These are phyloP conservation scores for Micrasema longulum DNA, from an alignment of 1,140 invertebrate species.

Conservation along the genomic window DNA sequence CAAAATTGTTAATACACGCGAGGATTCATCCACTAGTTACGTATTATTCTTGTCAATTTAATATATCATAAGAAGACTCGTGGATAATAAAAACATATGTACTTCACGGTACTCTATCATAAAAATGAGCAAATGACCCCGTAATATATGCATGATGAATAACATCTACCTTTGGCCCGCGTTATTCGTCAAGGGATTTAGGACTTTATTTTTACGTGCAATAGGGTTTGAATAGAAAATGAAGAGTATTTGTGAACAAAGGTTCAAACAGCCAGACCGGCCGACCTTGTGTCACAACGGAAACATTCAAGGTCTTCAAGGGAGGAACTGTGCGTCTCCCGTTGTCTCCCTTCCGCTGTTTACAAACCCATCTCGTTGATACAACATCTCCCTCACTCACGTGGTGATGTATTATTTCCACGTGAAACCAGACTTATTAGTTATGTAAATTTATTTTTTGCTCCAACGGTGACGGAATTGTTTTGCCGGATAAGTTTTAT, in stretches of 20 bases:
- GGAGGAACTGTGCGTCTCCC: slow-evolving; percentile 35
- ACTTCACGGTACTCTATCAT: slow-evolving; percentile 5
- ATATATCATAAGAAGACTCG: too few relatives aligned
- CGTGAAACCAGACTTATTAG: slow-evolving; percentile 29
- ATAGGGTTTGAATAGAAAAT: slow-evolving; percentile 18
- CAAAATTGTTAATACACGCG: too few relatives aligned
- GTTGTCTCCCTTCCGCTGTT: slow-evolving; percentile 48
- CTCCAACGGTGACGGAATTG: slow-evolving; percentile 2
- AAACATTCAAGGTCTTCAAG: slow-evolving; percentile 61
- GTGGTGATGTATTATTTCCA: slow-evolving; percentile 14
- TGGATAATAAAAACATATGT: neutral
- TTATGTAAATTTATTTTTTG: slow-evolving; percentile 39
- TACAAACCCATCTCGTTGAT: neutral
- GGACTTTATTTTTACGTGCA: slow-evolving; percentile 32
- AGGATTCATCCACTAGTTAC: too few relatives aligned
- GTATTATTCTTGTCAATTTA: too few relatives aligned
- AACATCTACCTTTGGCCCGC: neutral
- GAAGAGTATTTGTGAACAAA: slow-evolving; percentile 37
- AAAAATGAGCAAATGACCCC: slow-evolving; percentile 23
- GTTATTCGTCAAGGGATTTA: slow-evolving; percentile 10
- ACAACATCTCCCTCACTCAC: slow-evolving; percentile 20
- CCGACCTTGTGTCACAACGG: slow-evolving; percentile 62
- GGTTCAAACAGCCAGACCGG: slow-evolving; percentile 55
- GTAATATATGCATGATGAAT: neutral
- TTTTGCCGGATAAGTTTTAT: slow-evolving; percentile 1